Evolutionary conservation across 2,113 vertebrate genomes (phyloP).

Genomic region (Gnathonemus longibarbis): DNA sequence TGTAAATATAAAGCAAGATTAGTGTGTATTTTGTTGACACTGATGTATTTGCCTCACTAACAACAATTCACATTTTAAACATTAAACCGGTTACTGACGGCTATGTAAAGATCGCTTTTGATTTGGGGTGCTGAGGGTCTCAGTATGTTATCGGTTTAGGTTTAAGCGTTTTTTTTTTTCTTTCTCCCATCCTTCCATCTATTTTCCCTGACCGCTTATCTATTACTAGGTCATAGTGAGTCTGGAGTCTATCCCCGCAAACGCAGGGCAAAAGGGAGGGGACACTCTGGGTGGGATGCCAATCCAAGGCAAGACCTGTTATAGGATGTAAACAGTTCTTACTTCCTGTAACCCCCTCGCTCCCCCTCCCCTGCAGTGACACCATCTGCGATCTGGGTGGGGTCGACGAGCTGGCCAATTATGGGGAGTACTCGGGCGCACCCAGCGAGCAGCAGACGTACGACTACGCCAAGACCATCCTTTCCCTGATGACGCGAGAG

Average conservation of each 20-base stretch:
- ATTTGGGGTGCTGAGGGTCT: background rate
- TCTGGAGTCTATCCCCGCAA: background rate
- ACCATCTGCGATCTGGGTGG: conserved; percentile 96
- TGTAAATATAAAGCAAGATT: background rate
- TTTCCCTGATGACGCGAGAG: conserved; percentile 93
- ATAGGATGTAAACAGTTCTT: background rate
- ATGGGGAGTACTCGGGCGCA: conserved; percentile 93
- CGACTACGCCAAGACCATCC: conserved; percentile 96
- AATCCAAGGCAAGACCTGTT: background rate
- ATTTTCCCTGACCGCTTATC: background rate
- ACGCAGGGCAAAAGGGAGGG: background rate
- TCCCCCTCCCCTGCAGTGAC: conserved; percentile 60
- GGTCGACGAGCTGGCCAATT: conserved; percentile 90
- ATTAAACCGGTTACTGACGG: background rate
- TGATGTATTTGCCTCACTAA: background rate
- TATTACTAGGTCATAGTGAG: background rate
- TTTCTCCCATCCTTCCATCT: background rate
- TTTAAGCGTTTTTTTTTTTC: background rate
- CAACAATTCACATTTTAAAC: background rate
- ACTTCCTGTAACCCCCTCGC: background rate
- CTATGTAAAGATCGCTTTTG: background rate
- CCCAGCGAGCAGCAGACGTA: conserved; percentile 98
- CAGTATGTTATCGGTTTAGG: background rate
- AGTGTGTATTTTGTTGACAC: background rate
- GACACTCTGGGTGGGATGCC: background rate